A percentile compares a stretch with the other conserved stretches of the same genome.
These are phyloP conservation scores for Pipistrellus pipistrellus DNA, from an alignment of 2,797 vertebrate genomes.

Conservation along the genomic window DNA sequence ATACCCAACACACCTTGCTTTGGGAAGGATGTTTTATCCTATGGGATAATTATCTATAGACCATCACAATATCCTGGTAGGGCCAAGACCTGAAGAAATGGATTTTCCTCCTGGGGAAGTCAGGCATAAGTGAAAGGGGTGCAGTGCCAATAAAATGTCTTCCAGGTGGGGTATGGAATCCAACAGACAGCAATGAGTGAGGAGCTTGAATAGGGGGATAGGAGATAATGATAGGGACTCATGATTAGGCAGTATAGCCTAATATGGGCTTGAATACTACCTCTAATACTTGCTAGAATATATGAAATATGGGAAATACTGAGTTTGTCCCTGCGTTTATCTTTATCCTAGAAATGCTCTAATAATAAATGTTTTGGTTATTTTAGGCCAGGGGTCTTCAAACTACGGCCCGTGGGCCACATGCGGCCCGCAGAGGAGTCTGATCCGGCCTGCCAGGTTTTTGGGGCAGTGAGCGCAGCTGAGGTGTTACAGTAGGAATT, in stretches of 20 bases:
- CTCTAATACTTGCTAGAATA: background rate
- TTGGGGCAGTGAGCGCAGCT: too few relatives aligned
- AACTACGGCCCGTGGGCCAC: too few relatives aligned
- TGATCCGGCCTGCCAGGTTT: too few relatives aligned
- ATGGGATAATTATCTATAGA: background rate
- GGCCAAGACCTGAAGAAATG: background rate
- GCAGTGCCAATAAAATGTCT: background rate
- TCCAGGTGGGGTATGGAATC: background rate
- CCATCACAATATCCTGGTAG: background rate
- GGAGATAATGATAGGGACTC: background rate
- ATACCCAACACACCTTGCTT: background rate
- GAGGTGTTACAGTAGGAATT: too few relatives aligned
- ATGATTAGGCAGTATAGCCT: background rate
- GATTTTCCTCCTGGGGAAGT: background rate
- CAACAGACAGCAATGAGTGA: background rate
- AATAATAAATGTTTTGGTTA: conserved; percentile 12
- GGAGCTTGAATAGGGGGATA: background rate
- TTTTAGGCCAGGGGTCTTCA: too few relatives aligned
- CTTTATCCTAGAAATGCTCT: background rate
- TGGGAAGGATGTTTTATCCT: background rate
- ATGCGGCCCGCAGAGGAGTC: too few relatives aligned
- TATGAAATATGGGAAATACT: background rate
- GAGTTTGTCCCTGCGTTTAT: background rate
- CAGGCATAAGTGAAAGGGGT: background rate
- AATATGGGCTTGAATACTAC: background rate